A percentile compares a stretch with the other conserved stretches of the same genome.
Evolutionary conservation across 2,797 vertebrate species (phyloP).

Genomic region (Cheirogaleus major): DNA sequence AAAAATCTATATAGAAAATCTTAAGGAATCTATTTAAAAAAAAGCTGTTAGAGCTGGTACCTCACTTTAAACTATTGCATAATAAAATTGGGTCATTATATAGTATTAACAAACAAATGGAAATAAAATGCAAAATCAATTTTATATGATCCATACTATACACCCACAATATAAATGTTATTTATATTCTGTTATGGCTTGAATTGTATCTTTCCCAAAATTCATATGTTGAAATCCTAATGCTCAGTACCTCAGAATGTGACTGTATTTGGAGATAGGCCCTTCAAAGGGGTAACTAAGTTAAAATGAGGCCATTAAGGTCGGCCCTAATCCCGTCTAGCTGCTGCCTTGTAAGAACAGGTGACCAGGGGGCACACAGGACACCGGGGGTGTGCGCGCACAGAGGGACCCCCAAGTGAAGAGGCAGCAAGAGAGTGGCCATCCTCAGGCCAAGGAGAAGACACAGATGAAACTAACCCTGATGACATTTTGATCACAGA

Average conservation of each 20-base stretch:
- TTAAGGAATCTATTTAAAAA: not conserved
- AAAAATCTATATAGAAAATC: not conserved
- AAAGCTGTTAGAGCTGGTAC: not conserved
- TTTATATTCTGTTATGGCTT: not conserved
- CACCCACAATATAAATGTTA: not conserved
- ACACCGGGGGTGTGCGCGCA: fast-evolving
- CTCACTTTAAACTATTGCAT: not conserved
- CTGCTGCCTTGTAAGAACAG: not conserved
- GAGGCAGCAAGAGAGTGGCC: not conserved
- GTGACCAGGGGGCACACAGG: not conserved
- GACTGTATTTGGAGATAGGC: not conserved
- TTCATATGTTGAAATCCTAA: not conserved
- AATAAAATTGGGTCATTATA: not conserved
- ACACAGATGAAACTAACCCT: not conserved
- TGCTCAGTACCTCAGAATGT: not conserved
- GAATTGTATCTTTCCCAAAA: not conserved
- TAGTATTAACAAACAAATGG: not conserved
- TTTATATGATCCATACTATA: no score
- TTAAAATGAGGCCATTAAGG: not conserved
- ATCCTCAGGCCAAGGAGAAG: not conserved
- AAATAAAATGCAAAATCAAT: no score
- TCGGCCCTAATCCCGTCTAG: not conserved
- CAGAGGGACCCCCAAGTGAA: not conserved
- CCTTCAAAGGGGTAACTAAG: not conserved
- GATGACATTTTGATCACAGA: not conserved